Evolutionary conservation across 2,113 vertebrate species (phyloP), one percentile per base, ranked within the genome.

Genomic region (Catharus fuscescens): DNA sequence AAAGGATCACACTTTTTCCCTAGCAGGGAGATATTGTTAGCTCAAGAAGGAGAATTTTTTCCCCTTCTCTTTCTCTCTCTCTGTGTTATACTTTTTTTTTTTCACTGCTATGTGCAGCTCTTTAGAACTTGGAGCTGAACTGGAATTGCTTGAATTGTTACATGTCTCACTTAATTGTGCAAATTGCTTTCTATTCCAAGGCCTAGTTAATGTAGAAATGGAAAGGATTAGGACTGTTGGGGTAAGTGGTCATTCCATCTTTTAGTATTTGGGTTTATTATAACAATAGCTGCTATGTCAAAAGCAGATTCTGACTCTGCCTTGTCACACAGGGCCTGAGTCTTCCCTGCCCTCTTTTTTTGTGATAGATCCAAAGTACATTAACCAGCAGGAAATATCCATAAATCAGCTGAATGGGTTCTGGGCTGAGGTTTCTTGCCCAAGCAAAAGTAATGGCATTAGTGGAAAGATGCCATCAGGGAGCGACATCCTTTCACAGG

Each of bases 141-240:
- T 94, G 89, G 48, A 92, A 91, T 61, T 77, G 38, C 62, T 82
- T 83, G 48, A 79, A n/a, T 93, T 93, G 90, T 91, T 85, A 56
- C 61, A 71, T 53, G 83, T 82, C 80, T 80, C 80, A 61, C 66
- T 96, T 90, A 86, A 91, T 91, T 80, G 57, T 77, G 60, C 67
- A 96, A 96, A 96, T 83, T 95, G n/a, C 65, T 90, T 93, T 94
- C 83, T 94, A 42, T 85, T 80, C 59, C 69, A 83, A 93, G 87
- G 94, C 76, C 90, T 95, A 85, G 62, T 80, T 87, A 89, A 85
- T 47, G 24, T 86, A 80, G 92, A 93, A 95, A 84, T 91, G 40
- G 79, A 96, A 91, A 76, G 88, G 79, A 88, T 97, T 96, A 94
- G 71, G 69, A 88, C 65, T 86, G n/a, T 73, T 94, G 79, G 79